Conservation (phyloP, 1,140 invertebrate genomes). For the Ylistrum balloti region DNA sequence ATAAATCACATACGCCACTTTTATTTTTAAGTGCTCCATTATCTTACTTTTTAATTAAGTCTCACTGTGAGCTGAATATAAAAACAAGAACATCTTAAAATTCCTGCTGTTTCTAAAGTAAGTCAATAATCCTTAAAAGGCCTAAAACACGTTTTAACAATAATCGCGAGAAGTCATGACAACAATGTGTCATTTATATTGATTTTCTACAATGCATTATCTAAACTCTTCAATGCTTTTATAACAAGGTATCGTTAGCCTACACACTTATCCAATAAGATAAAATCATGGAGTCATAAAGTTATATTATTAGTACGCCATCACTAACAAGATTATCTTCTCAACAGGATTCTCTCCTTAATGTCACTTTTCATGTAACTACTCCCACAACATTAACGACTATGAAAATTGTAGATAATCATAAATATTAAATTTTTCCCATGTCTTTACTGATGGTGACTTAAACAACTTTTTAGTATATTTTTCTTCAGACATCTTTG, state of each 20-base stretch:
- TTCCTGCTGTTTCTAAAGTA: not conserved
- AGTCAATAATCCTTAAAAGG: slow-evolving; percentile 26
- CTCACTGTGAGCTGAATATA: not conserved
- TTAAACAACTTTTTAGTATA: too few species aligned
- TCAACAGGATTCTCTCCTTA: not conserved
- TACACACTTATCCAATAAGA: not conserved
- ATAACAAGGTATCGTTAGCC: not conserved
- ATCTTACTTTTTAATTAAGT: not conserved
- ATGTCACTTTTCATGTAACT: not conserved
- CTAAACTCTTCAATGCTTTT: not conserved
- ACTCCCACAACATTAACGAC: not conserved
- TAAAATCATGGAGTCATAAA: not conserved
- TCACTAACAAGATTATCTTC: not conserved
- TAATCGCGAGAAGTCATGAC: not conserved
- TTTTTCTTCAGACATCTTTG: too few species aligned
- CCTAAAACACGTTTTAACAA: slow-evolving; percentile 16
- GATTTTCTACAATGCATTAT: not conserved
- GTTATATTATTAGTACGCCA: not conserved
- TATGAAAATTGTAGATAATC: too few species aligned
- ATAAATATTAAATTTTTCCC: too few species aligned
- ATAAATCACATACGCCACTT: not conserved
- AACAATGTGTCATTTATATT: not conserved
- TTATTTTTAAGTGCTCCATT: not conserved
- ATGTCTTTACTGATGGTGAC: too few species aligned
- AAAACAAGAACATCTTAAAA: not conserved